Evolutionary conservation across 2,888 invertebrate species (phyloP).

Genomic region (Temnothorax ravouxi): DNA sequence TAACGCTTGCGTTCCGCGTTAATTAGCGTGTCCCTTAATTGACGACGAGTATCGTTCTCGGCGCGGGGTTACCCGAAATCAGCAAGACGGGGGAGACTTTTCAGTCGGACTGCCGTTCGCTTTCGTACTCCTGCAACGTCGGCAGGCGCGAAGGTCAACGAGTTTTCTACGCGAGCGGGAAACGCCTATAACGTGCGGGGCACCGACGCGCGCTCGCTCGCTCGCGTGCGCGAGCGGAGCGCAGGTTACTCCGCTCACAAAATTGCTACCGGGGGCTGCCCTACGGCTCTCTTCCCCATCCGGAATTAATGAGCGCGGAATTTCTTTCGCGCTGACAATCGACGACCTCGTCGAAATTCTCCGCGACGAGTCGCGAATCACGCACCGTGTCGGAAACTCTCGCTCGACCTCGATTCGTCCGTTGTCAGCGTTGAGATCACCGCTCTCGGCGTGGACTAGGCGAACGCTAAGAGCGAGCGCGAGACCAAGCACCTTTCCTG

Average conservation of each 20-base stretch:
- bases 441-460: not conserved
- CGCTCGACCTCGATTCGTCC: slow-evolving; percentile 50
- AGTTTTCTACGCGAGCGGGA: slow-evolving; percentile 59
- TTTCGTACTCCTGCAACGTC: slow-evolving; percentile 39
- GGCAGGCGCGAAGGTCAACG: slow-evolving; percentile 66
- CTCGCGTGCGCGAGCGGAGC: slow-evolving; percentile 25
- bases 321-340: slow-evolving; percentile 45
- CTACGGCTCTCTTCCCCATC: slow-evolving; percentile 36
- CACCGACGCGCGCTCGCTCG: slow-evolving; percentile 38
- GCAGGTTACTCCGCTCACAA: slow-evolving; percentile 42
- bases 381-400: slow-evolving; percentile 45
- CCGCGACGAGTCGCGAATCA: slow-evolving; percentile 11
- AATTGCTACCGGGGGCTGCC: slow-evolving; percentile 47
- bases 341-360: slow-evolving; percentile 49
- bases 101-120: slow-evolving; percentile 14
- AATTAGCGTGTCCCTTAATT: not conserved
- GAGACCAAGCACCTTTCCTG: not conserved
- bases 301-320: slow-evolving; percentile 35
- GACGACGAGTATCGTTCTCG: not conserved
- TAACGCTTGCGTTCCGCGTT: not conserved
- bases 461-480: slow-evolving; percentile 30
- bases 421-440: slow-evolving; percentile 50
- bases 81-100: not conserved
- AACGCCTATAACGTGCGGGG: slow-evolving; percentile 49
- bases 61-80: slow-evolving; percentile 11